Evolutionary conservation across 2,113 vertebrate genomes (phyloP).

Genomic region (Peromyscus maniculatus): DNA sequence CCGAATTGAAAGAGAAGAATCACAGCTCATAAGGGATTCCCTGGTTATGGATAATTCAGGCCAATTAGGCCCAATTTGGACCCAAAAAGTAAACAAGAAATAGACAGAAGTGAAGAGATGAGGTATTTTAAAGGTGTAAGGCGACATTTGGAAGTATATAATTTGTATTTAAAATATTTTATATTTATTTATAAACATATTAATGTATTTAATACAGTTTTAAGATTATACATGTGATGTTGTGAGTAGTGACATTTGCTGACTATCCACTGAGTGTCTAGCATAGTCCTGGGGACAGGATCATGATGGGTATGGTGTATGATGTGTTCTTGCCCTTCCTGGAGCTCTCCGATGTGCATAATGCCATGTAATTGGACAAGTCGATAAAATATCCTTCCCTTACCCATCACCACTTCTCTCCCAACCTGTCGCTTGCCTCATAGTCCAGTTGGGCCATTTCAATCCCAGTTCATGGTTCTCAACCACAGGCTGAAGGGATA

Average conservation of each 20-base stretch:
- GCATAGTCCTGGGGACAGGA: background rate
- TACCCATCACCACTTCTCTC: background rate
- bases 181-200: background rate
- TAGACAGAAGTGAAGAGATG: background rate
- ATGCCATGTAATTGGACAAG: background rate
- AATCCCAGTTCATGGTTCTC: background rate
- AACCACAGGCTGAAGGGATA: background rate
- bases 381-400: background rate
- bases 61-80: too few relatives aligned
- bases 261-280: background rate
- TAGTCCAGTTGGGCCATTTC: background rate
- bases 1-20: background rate
- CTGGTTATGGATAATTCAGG: background rate
- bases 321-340: background rate
- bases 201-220: background rate
- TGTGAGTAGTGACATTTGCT: background rate
- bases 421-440: background rate
- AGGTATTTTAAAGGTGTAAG: background rate
- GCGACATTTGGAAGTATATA: background rate
- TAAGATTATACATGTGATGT: background rate
- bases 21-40: background rate
- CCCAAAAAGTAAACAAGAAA: background rate
- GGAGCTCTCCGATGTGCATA: background rate
- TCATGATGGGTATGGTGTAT: accelerated
- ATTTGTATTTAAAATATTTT: too few relatives aligned